Conservation (phyloP, 2,888 invertebrate species). For the Scrobipalpa atriplicella region DNA sequence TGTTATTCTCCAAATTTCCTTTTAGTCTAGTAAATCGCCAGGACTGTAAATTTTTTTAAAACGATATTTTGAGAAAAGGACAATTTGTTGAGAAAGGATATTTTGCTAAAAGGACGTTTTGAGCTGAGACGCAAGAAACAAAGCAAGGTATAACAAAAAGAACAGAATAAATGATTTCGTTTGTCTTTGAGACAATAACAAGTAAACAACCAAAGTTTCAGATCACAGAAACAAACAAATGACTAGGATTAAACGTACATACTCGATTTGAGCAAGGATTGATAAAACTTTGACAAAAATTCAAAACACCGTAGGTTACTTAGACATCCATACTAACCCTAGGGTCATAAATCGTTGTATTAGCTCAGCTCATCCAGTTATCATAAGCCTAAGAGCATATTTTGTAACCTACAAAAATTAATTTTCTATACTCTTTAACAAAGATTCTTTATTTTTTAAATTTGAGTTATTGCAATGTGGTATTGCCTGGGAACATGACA, state of each 20-base stretch:
- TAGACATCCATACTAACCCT: conserved; percentile 30
- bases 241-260: conserved; percentile 17
- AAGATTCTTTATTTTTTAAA: conserved; percentile 30
- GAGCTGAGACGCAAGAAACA: conserved; percentile 6
- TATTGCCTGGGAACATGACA: conserved; percentile 35
- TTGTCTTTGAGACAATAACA: conserved; percentile 43
- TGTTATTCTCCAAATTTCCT: no score
- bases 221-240: conserved; percentile 55
- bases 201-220: conserved; percentile 52
- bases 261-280: conserved; percentile 33
- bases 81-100: no score
- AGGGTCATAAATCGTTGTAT: conserved; percentile 72
- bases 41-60: no score
- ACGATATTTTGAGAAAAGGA: no score
- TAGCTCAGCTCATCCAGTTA: conserved; percentile 66
- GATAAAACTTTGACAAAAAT: not conserved
- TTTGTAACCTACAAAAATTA: conserved; percentile 36
- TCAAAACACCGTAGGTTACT: conserved; percentile 19
- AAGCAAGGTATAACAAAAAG: conserved; percentile 34
- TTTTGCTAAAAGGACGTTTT: no score
- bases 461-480: conserved; percentile 37
- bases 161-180: conserved; percentile 16
- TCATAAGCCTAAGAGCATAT: conserved; percentile 42
- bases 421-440: conserved; percentile 37
- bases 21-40: no score